A percentile compares a stretch with the other conserved stretches of the same genome.
phyloP scores from a whole-genome alignment of 2,113 vertebrate species.

The Corynorhinus townsendii region DNA sequence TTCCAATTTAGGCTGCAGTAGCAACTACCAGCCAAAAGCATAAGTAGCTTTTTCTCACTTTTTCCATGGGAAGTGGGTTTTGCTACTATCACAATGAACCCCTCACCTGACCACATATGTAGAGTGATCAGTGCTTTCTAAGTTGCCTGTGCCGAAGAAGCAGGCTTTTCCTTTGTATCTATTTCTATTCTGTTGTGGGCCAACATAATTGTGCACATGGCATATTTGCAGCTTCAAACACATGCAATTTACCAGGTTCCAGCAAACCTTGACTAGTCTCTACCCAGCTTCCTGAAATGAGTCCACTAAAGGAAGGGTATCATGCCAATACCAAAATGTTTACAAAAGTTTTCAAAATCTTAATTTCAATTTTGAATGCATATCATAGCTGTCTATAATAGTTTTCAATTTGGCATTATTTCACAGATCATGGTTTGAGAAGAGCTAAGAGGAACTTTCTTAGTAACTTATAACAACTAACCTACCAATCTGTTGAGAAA shows the following conservation, averaged over 20 bases:
- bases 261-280: background rate
- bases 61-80: background rate
- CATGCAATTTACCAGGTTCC: background rate
- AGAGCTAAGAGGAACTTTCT: background rate
- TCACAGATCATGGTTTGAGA: background rate
- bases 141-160: background rate
- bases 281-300: background rate
- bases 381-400: background rate
- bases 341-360: background rate
- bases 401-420: background rate
- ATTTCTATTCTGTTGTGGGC: background rate
- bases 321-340: background rate
- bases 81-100: background rate
- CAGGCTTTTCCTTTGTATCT: background rate
- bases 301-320: too few relatives aligned
- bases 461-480: background rate
- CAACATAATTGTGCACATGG: too few relatives aligned
- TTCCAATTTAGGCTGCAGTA: background rate
- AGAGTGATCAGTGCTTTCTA: background rate
- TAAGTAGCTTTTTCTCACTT: background rate
- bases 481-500: background rate
- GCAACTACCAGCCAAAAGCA: background rate
- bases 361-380: background rate
- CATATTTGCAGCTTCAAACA: accelerated
- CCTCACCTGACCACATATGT: background rate